Conservation (phyloP, 2,888 invertebrate species). For the Sicus ferrugineus region DNA sequence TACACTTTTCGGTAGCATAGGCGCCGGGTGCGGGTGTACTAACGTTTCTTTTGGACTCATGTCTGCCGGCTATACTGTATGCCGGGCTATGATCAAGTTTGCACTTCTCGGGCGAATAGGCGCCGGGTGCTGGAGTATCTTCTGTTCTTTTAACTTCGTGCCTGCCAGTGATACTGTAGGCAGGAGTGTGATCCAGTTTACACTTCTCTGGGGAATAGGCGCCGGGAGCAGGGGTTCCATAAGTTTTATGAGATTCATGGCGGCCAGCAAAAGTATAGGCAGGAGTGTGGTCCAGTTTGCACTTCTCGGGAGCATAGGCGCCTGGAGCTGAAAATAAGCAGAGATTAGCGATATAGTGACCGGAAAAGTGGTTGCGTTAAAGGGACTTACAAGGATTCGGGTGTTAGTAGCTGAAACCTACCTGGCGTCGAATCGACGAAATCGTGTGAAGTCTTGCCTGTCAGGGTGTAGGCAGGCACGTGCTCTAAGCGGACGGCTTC, state of each 20-base stretch:
- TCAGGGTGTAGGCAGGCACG: constrained; percentile 69
- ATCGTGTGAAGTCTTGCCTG: constrained; percentile 59
- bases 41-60: constrained; percentile 49
- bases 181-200: constrained; percentile 61
- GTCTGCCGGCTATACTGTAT: constrained; percentile 65
- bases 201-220: constrained; percentile 71
- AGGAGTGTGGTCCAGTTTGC: constrained; percentile 62
- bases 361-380: no score
- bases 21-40: no score
- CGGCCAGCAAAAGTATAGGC: constrained; percentile 66
- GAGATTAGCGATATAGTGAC: background rate
- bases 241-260: constrained; percentile 57
- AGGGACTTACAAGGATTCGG: background rate
- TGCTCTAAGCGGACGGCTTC: constrained; percentile 67
- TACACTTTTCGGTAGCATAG: constrained; percentile 66
- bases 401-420: constrained; percentile 39
- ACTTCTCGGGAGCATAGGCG: constrained; percentile 70
- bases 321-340: constrained; percentile 67
- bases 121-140: constrained; percentile 69
- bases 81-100: constrained; percentile 71
- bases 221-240: constrained; percentile 68
- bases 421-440: constrained; percentile 61
- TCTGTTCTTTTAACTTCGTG: constrained; percentile 58
- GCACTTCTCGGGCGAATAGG: constrained; percentile 69
- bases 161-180: constrained; percentile 66